Evolutionary conservation across 2,113 vertebrate species (phyloP).

Genomic region (Platysternon megacephalum): DNA sequence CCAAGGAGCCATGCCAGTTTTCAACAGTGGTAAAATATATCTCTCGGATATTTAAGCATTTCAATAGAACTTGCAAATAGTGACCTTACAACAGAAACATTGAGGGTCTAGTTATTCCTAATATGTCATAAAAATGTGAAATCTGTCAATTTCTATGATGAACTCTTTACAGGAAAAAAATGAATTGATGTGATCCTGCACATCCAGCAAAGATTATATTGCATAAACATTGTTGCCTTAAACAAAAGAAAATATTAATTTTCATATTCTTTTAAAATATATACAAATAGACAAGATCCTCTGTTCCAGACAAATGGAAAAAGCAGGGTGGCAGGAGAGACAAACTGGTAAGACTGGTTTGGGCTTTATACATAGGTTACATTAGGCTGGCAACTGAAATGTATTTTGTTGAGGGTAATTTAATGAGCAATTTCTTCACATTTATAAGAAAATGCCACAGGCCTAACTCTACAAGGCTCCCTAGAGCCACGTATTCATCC

Average conservation of each 20-base stretch:
- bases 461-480: conserved; percentile 18
- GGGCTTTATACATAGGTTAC: neutral
- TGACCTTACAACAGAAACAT: conserved; percentile 6
- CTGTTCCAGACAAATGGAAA: neutral
- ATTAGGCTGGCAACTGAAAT: conserved; percentile 35
- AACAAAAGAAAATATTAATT: conserved; percentile 35
- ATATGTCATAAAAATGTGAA: neutral
- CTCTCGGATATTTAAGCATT: conserved; percentile 21
- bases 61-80: conserved; percentile 19
- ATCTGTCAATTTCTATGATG: neutral
- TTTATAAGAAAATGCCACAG: conserved; percentile 63
- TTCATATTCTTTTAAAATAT: neutral
- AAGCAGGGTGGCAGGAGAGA: neutral
- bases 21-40: conserved; percentile 5
- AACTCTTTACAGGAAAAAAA: neutral
- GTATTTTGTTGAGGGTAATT: conserved; percentile 64
- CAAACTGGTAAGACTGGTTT: neutral
- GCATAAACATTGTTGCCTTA: neutral
- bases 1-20: conserved; percentile 14
- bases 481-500: conserved; percentile 60
- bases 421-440: conserved; percentile 71
- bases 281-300: neutral
- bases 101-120: neutral
- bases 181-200: neutral
- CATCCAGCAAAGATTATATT: neutral